Base-by-base conservation (phyloP, 2,797 vertebrate species). In the Acanthurus leucopareius region DNA sequence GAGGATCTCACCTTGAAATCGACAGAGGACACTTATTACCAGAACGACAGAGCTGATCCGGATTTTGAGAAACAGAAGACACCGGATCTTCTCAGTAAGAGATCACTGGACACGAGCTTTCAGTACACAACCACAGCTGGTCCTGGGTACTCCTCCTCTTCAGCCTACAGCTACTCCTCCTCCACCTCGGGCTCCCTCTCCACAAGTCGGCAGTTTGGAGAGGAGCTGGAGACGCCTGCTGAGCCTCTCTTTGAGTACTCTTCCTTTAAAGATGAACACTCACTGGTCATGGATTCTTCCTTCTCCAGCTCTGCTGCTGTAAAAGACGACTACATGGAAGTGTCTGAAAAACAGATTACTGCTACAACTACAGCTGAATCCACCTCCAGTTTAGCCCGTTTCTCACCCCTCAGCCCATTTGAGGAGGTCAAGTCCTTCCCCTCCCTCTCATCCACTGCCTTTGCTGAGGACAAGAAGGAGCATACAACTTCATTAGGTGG, bases 311-410 rank as follows among this genome's bases (percentile, higher is more conserved):
- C 94, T 35, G 81, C 87, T 77, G 94, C 93, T 3, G 56, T 89
- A 53, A 97, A 96, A 86, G 96, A 98, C 19, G 96, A 97, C 73
- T 99, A 98, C 84, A 88, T 99, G 68, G 97, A 99, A 87, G 98
- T 99, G 59, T 97, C 97, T 11, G 95, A 97, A 77, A 97, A 96
- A 91, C 92, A 95, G 51, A 57, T 62, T 16, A 81, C 83, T 0
- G 49, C 92, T 60, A 90, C 93, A 68, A 84, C 94, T 59, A 89
- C 86, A 0, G 92, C 89, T 19, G 96, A 96, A 78, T 95, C 96
- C 48, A 93, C 96, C 15, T 92, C 96, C 49, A 92, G 92, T 76
- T 90, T 96, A 75, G 91, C 95, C 45, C 95, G 91, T 62, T 95
- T 96, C 81, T 96, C 97, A 56, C 95, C 93, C 0, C 84, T 94